A percentile compares a stretch with the other conserved stretches of the same genome.
Conservation (phyloP, 2,888 invertebrate species). For the Drosophila buzzatii region DNA sequence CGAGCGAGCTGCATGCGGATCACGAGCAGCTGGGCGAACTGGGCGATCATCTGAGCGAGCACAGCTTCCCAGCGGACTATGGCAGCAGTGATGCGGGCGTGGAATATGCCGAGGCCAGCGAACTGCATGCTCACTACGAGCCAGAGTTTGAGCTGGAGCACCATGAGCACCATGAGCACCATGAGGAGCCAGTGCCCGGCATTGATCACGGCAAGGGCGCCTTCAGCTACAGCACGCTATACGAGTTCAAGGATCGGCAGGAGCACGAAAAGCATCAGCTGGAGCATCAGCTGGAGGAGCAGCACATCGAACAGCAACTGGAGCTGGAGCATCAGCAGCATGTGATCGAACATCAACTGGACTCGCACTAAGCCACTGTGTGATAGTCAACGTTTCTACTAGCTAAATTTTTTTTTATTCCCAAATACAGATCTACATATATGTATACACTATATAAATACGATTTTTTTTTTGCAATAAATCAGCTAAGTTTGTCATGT, state of each 20-base stretch:
- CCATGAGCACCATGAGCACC: constrained; percentile 24
- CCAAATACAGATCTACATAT: constrained; percentile 7
- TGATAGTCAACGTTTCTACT: constrained; percentile 36
- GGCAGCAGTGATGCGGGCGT: constrained; percentile 63
- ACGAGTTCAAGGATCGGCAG: constrained; percentile 78
- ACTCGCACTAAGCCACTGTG: constrained; percentile 46
- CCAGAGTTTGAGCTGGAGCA: constrained; percentile 36
- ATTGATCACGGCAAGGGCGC: constrained; percentile 84
- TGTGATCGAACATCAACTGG: constrained; percentile 39
- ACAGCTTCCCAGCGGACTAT: constrained; percentile 75
- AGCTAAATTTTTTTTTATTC: constrained; percentile 39
- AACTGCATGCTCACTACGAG: constrained; percentile 62
- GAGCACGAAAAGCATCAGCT: constrained; percentile 66
- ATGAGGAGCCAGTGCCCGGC: constrained; percentile 76
- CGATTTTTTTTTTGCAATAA: constrained; percentile 27
- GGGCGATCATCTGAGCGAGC: constrained; percentile 76
- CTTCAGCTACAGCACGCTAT: constrained; percentile 83
- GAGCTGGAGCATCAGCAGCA: constrained; percentile 54
- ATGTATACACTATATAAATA: constrained; percentile 3
- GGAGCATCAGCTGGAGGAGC: constrained; percentile 61
- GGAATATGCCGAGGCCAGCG: constrained; percentile 72
- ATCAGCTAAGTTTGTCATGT: constrained; percentile 38
- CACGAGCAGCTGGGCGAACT: constrained; percentile 67
- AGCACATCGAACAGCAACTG: constrained; percentile 64
- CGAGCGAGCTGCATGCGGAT: constrained; percentile 37